Base-by-base conservation (phyloP, 2,888 invertebrate genomes). In the Heteromurus nitidus region DNA sequence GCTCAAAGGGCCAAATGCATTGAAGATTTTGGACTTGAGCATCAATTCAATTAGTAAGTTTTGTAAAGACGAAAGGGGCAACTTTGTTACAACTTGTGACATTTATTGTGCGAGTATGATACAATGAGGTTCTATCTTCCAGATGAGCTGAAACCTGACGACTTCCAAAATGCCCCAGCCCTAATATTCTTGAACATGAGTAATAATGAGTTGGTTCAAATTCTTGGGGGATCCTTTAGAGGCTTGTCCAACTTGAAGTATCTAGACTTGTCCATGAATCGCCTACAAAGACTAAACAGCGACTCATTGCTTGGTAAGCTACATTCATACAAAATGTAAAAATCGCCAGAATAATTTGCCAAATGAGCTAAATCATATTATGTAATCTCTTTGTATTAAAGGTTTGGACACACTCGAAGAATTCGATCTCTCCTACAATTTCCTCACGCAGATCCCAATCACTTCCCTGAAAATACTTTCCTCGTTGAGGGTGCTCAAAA, bases 341-440 rank as follows among this genome's bases (percentile, higher is more conserved):
- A 36, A 5, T 5, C 36, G 18, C 47, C 7, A 16, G n/a, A 47
- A 47, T 47, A n/a, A 9, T 36, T 36, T 5, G 7, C 13, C 13
- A 9, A 36, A 36, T 36, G 5, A 9, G 36, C 36, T 36, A 9
- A 44, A 13, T 44, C 2, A 44, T 44, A 13, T 44, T n/a, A 44
- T 9, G 2, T 9, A 44, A 5, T 9, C 13, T 36, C 13, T 13
- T n/a, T 47, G 47, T n/a, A 70, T 47, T 86, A 58, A 87, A 91
- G 93, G 95, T 72, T 92, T 95, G 3, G 92, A 92, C 77, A 93
- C 93, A 87, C 90, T 97, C 82, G 92, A 94, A 87, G 93, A 93
- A 87, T 90, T 98, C 85, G 95, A 96, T 89, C 90, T 98, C 28
- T 95, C 96, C 0, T 93, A 94, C 88, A 97, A 97, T 90, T 95